Percentiles rank a stretch among this genome's conserved stretches.
phyloP scores from a whole-genome alignment of 2,888 invertebrate genomes.

The Agelastica alni region DNA sequence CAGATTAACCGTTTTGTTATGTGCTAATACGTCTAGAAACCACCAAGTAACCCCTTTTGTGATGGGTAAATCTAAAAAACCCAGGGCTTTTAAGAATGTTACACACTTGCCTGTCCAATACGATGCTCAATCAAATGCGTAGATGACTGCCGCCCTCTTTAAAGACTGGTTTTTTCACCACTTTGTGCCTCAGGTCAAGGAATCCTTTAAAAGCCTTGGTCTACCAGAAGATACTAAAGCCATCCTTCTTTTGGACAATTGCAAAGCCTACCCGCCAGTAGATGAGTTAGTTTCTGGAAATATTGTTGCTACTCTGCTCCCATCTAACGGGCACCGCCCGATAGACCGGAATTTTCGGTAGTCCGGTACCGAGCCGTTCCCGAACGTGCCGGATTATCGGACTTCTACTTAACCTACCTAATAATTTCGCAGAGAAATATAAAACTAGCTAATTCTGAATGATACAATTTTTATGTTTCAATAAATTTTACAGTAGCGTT shows the following conservation, averaged over 20 bases:
- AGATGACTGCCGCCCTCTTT: constrained; percentile 7
- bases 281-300: too few relatives aligned
- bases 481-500: too few relatives aligned
- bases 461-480: too few relatives aligned
- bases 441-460: too few relatives aligned
- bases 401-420: too few relatives aligned
- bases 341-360: too few relatives aligned
- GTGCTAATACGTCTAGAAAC: constrained; percentile 8
- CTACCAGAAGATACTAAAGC: constrained; percentile 10
- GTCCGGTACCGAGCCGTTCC: too few relatives aligned
- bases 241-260: constrained; percentile 6
- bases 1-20: too few relatives aligned
- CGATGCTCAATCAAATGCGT: constrained; percentile 8
- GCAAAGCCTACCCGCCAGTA: constrained; percentile 8
- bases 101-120: constrained; percentile 8
- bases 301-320: constrained; percentile 8
- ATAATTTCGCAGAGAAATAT: too few relatives aligned
- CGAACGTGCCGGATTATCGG: too few relatives aligned
- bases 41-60: constrained; percentile 7
- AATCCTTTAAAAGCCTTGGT: constrained; percentile 7
- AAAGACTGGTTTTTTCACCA: background rate
- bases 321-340: too few relatives aligned
- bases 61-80: constrained; percentile 4
- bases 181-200: constrained; percentile 8
- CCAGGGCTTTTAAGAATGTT: too few relatives aligned